phyloP scores from a whole-genome alignment of 2,797 vertebrate species.

The Oryzias dopingdopingensis region DNA sequence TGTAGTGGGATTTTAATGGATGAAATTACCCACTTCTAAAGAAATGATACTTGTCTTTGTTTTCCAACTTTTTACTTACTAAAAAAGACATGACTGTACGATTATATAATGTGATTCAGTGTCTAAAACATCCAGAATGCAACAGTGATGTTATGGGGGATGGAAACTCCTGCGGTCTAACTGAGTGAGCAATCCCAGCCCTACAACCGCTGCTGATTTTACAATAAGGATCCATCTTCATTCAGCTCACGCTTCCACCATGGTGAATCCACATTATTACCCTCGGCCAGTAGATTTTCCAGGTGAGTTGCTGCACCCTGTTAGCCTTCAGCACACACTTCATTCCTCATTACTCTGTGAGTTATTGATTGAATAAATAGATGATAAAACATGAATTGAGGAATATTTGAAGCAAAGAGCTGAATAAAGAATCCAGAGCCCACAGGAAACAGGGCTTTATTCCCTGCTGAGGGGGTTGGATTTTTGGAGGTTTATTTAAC shows the following conservation, averaged over 20 bases:
- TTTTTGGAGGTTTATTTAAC: too few species aligned
- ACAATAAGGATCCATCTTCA: not conserved
- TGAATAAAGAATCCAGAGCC: not conserved
- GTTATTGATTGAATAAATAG: constrained; percentile 2
- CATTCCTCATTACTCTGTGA: constrained; percentile 1
- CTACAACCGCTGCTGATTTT: constrained; percentile 4
- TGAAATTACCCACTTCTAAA: too few species aligned
- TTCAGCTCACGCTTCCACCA: constrained; percentile 3
- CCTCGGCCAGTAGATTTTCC: not conserved
- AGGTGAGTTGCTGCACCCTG: not conserved
- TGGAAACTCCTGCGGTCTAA: not conserved
- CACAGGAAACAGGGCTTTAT: not conserved
- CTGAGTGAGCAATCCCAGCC: not conserved
- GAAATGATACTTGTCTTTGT: too few species aligned
- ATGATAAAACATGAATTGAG: constrained; percentile 1
- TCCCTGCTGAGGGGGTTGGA: not conserved
- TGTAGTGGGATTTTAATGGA: too few species aligned
- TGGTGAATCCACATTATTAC: not conserved
- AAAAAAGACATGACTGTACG: too few species aligned
- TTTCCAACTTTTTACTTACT: too few species aligned
- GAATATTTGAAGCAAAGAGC: not conserved
- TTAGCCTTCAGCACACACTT: constrained; percentile 2
- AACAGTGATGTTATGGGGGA: not conserved
- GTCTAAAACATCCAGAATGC: not conserved
- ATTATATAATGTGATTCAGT: not conserved